Percentiles rank a stretch among this genome's conserved stretches.
phyloP scores from a whole-genome alignment of 2,888 invertebrate species.

The Xiphydria camelus region DNA sequence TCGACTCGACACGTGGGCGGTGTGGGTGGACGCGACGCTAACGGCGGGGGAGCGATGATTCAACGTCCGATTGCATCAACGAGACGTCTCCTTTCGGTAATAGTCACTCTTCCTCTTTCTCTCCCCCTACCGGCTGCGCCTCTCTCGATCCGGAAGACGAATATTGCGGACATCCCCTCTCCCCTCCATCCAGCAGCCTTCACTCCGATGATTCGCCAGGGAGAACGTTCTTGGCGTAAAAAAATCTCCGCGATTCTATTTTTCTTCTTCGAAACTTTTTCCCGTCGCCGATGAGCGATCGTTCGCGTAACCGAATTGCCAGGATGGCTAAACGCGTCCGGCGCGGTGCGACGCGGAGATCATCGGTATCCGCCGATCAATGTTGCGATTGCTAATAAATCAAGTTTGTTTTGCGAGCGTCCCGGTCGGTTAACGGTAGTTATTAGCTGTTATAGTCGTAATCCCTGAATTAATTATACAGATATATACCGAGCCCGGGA shows the following conservation, averaged over 20 bases:
- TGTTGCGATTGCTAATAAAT: too few relatives aligned
- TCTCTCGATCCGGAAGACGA: neutral
- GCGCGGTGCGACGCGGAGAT: too few relatives aligned
- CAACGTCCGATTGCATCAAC: constrained; percentile 36
- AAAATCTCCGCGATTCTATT: too few relatives aligned
- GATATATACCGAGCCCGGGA: constrained; percentile 20
- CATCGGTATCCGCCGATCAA: too few relatives aligned
- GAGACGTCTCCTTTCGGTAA: constrained; percentile 27
- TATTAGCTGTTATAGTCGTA: constrained; percentile 29
- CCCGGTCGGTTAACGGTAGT: constrained; percentile 24
- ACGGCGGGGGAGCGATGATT: constrained; percentile 29
- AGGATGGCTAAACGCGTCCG: too few relatives aligned
- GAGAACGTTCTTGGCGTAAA: too few relatives aligned
- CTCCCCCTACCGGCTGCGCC: constrained; percentile 25
- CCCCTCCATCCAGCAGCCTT: too few relatives aligned
- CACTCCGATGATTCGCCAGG: too few relatives aligned
- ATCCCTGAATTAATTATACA: constrained; percentile 42
- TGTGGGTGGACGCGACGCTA: constrained; percentile 38
- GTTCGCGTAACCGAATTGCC: too few relatives aligned
- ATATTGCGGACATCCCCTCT: neutral
- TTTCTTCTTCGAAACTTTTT: too few relatives aligned
- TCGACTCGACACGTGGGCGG: constrained; percentile 37
- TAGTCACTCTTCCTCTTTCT: constrained; percentile 19
- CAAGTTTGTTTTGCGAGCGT: constrained; percentile 18
- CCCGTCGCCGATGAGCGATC: too few relatives aligned